Base-by-base conservation (phyloP, 1,140 invertebrate genomes). In the Penaeus chinensis region DNA sequence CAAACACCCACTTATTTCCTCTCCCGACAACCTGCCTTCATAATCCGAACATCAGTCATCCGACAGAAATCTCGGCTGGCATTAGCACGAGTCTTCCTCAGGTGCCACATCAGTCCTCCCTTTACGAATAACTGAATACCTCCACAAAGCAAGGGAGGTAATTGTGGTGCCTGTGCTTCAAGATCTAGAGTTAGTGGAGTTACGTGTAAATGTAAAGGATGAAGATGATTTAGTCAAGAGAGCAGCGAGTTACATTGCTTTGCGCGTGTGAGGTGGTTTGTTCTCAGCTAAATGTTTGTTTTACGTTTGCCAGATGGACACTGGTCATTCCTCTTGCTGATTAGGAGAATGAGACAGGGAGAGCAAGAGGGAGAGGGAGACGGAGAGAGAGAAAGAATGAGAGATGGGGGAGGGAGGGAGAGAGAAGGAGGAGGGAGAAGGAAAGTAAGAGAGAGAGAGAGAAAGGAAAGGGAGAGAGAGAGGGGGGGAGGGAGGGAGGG, bases 351-450 rank as follows among this genome's bases (percentile, higher is more conserved):
- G 63, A 66, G 63, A 66, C 4, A 24, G 24, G 63, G 24, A 24
- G 24, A 24, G n/a, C n/a, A n/a, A 65, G n/a, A 1, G 19, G n/a
- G 2, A 2, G 4, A 65, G 63, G 2, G 2, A 65, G 63, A 65
- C 19, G n/a, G 63, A 65, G 63, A 65, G 63, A 65, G 63, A 65
- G 63, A 65, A n/a, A 65, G 63, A n/a, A n/a, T 22, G 63, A 66
- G 63, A 66, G 63, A 66, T 3, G 24, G 63, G 24, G 10, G 24
- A 24, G 24, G 63, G 24, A 24, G 24, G 63, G 24, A 24, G 24
- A 24, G 63, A 65, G n/a, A 1, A 20, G n/a, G 2, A 2, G n/a
- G 4, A 65, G 63, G 2, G 2, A 65, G 63, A 65, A n/a, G n/a
- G 63, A 65, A n/a, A 65, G 63, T 20, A n/a, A 66, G 63, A 66